phyloP scores from a whole-genome alignment of 1,140 invertebrate genomes.

The Cydia splendana region DNA sequence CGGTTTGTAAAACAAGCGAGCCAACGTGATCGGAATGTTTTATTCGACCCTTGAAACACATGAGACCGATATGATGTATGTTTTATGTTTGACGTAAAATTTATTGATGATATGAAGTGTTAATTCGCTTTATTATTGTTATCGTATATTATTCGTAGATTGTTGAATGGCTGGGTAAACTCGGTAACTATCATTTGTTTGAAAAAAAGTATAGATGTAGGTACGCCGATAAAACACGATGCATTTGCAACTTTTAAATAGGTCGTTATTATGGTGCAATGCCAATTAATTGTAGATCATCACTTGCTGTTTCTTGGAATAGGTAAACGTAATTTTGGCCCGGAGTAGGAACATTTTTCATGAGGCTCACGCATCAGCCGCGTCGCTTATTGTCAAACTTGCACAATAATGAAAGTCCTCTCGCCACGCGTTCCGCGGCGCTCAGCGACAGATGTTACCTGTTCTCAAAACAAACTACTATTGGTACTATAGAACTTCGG shows the following conservation, averaged over 20 bases:
- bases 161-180: too few relatives aligned
- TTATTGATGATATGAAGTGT: slow-evolving; percentile 46
- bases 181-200: too few relatives aligned
- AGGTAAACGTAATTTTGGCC: neutral
- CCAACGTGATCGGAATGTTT: slow-evolving; percentile 78
- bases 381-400: slow-evolving; percentile 59
- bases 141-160: neutral
- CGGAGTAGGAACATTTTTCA: neutral
- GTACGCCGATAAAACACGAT: too few relatives aligned
- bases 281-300: neutral
- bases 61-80: slow-evolving; percentile 76
- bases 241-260: too few relatives aligned
- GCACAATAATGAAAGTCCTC: slow-evolving; percentile 64
- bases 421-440: slow-evolving; percentile 41
- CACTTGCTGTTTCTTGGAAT: neutral
- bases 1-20: slow-evolving; percentile 77
- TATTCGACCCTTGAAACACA: slow-evolving; percentile 74
- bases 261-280: neutral
- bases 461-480: slow-evolving; percentile 18
- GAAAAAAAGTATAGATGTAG: too few relatives aligned
- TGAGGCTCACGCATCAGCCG: slow-evolving; percentile 46
- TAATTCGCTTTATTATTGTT: slow-evolving; percentile 1
- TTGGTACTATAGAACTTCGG: neutral
- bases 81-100: slow-evolving; percentile 66
- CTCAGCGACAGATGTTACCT: slow-evolving; percentile 50